A percentile compares a stretch with the other conserved stretches of the same genome.
Evolutionary conservation across 2,888 invertebrate species (phyloP).

Genomic region (Lagria hirta): DNA sequence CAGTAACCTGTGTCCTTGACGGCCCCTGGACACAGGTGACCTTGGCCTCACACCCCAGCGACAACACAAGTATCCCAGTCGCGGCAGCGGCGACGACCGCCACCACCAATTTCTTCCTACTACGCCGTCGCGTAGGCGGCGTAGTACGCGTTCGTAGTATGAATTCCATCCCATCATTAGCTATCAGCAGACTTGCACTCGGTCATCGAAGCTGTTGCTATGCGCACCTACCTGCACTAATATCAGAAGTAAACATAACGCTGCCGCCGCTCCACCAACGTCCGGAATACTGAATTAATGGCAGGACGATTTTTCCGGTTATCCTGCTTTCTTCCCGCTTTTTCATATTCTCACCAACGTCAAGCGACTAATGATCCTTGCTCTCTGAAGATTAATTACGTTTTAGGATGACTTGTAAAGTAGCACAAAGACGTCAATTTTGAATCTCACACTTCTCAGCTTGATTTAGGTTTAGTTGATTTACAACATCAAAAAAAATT

Average conservation of each 20-base stretch:
- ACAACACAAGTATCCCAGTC: conserved; percentile 5
- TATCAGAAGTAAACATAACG: conserved; percentile 6
- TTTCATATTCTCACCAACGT: too few species aligned
- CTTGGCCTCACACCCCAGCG: conserved; percentile 34
- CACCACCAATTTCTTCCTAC: conserved; percentile 19
- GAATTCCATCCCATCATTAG: conserved; percentile 21
- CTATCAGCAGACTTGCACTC: conserved; percentile 16
- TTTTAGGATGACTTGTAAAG: conserved; percentile 18
- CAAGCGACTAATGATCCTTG: conserved; percentile 21
- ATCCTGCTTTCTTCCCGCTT: too few species aligned
- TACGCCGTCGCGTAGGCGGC: conserved; percentile 27
- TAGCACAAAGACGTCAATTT: conserved; percentile 17
- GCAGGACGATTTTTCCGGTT: conserved; percentile 18
- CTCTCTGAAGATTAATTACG: conserved; percentile 19
- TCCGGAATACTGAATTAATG: conserved; percentile 11
- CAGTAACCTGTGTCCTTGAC: conserved; percentile 35
- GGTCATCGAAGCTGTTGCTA: conserved; percentile 27
- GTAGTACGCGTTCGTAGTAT: conserved; percentile 29
- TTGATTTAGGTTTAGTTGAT: too few species aligned
- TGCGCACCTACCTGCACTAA: conserved; percentile 19
- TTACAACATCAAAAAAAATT: too few species aligned
- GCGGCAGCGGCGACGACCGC: conserved; percentile 9
- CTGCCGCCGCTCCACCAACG: not conserved
- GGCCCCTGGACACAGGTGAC: conserved; percentile 37
- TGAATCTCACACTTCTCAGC: too few species aligned